phyloP scores from a whole-genome alignment of 2,113 vertebrate species.

The Suricata suricatta region DNA sequence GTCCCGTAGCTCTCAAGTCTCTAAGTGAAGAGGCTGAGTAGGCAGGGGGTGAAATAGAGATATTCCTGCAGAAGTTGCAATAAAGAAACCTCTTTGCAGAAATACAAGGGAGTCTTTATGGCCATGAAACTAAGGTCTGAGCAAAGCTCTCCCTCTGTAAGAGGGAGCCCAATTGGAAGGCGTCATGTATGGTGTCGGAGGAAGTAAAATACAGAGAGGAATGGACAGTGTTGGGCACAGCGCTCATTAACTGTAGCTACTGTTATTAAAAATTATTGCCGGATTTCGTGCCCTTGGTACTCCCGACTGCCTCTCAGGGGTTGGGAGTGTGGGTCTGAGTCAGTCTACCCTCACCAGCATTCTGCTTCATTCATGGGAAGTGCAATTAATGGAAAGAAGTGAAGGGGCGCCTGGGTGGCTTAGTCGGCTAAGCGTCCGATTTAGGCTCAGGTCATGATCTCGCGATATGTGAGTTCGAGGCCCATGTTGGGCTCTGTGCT shows the following conservation, averaged over 20 bases:
- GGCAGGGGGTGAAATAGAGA: neutral
- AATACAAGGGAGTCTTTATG: neutral
- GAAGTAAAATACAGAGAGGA: neutral
- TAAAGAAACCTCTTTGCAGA: neutral
- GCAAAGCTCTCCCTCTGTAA: neutral
- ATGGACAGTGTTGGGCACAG: too few relatives aligned
- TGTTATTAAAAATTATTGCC: neutral
- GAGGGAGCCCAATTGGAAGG: neutral
- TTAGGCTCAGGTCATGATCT: too few relatives aligned
- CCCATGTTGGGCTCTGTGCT: too few relatives aligned
- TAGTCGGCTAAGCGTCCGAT: too few relatives aligned
- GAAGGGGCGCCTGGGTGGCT: neutral
- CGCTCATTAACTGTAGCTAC: neutral
- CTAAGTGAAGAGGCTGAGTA: neutral
- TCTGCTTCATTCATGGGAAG: neutral
- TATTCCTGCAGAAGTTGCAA: neutral
- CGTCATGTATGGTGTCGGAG: neutral
- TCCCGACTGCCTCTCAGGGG: neutral
- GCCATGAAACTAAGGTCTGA: neutral
- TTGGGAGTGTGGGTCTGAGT: neutral
- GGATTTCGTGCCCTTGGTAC: neutral
- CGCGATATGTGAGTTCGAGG: rapidly evolving
- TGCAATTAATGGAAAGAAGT: neutral
- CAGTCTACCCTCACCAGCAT: neutral
- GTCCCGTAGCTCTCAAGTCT: neutral